A percentile compares a stretch with the other conserved stretches of the same genome.
Conservation (phyloP, 2,888 invertebrate genomes). For the Pollenia amentaria region DNA sequence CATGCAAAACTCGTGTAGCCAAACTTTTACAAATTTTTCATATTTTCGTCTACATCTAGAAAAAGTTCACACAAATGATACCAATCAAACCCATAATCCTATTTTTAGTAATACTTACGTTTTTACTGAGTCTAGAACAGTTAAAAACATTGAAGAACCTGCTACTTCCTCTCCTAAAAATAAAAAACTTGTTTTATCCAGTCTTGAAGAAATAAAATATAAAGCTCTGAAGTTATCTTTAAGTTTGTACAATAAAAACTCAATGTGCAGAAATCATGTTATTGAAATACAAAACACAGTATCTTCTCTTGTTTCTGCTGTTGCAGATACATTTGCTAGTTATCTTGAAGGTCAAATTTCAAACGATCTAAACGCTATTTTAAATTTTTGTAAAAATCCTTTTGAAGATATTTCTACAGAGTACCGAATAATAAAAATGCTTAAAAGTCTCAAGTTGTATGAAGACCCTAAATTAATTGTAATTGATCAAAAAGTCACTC, state of each 20-base stretch:
- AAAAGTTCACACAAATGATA: conserved; percentile 37
- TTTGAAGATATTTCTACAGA: too few relatives aligned
- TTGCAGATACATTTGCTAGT: too few relatives aligned
- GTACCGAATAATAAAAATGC: too few relatives aligned
- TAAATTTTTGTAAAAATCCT: too few relatives aligned
- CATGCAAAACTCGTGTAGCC: too few relatives aligned
- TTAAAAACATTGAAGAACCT: conserved; percentile 3
- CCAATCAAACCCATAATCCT: not conserved
- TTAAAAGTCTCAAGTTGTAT: too few relatives aligned
- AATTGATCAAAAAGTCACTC: too few relatives aligned
- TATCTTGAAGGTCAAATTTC: too few relatives aligned
- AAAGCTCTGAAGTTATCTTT: conserved; percentile 27
- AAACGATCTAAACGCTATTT: too few relatives aligned
- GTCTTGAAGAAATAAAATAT: conserved; percentile 8
- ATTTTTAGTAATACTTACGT: not conserved
- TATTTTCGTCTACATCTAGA: too few relatives aligned
- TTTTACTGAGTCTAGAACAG: not conserved
- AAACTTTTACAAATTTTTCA: too few relatives aligned
- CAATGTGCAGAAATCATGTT: conserved; percentile 43
- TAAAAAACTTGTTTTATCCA: not conserved
- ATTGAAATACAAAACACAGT: conserved; percentile 27
- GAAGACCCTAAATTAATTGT: too few relatives aligned
- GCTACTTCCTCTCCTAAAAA: not conserved
- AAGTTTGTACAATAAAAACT: conserved; percentile 42
- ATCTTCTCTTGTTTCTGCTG: conserved; percentile 12